Evolutionary conservation across 2,888 invertebrate species (phyloP).

Genomic region (Eupithecia pulchellata): DNA sequence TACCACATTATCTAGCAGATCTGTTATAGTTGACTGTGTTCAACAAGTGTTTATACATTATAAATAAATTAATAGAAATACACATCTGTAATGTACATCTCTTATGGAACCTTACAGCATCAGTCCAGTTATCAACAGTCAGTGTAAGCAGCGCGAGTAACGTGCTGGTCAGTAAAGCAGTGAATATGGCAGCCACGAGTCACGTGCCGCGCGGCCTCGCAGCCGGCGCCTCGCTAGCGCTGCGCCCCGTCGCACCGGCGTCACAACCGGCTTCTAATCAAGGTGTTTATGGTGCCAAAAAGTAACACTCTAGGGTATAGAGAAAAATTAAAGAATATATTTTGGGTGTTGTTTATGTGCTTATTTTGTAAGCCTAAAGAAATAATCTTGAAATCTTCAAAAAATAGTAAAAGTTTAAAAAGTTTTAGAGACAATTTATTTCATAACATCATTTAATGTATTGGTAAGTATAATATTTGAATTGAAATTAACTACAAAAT

Average conservation of each 20-base stretch:
- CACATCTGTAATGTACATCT: too few species aligned
- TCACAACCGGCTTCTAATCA: constrained; percentile 59
- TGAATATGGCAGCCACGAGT: constrained; percentile 65
- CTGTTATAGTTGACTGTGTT: too few species aligned
- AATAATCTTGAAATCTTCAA: too few species aligned
- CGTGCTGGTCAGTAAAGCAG: constrained; percentile 70
- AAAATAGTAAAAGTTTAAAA: background rate
- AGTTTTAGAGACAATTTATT: too few species aligned
- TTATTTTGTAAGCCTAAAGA: too few species aligned
- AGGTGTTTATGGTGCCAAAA: too few species aligned
- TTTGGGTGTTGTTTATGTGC: too few species aligned
- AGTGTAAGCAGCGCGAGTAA: constrained; percentile 69
- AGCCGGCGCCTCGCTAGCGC: constrained; percentile 90
- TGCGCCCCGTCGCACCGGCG: constrained; percentile 87
- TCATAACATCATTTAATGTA: background rate
- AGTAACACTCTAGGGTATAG: too few species aligned
- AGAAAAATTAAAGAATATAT: too few species aligned
- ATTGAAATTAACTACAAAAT: too few species aligned
- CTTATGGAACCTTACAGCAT: constrained; percentile 42
- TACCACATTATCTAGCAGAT: too few species aligned
- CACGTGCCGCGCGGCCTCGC: constrained; percentile 87
- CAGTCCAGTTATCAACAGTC: constrained; percentile 68
- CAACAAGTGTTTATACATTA: background rate
- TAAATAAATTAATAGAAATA: too few species aligned
- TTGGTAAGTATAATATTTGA: background rate